Evolutionary conservation across 1,140 invertebrate species (phyloP), one percentile per base, ranked within the genome.

Genomic region (Drosophila burlai): DNA sequence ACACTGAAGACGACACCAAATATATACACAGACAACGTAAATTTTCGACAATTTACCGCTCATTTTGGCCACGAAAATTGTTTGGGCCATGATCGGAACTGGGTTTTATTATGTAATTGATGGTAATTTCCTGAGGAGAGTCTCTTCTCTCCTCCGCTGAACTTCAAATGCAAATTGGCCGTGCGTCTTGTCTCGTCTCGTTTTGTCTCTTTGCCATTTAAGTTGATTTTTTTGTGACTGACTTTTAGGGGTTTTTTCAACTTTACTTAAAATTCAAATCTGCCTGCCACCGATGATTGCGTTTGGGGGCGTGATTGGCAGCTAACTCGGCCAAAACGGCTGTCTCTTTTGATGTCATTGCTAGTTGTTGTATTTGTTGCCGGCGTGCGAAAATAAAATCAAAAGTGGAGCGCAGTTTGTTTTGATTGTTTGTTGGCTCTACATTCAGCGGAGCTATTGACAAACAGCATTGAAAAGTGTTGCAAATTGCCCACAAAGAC

Each of bases 321-420:
- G 62, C 63, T 73, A 80, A 65, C 63, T 77, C 54, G 73, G 63
- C 73, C 61, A 67, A 54, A 66, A 71, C 83, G 66, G 72, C 66
- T 67, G 31, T 67, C 45, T 76, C 75, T 82, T 72, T 87, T 80
- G 80, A 87, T 83, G 81, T 76, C 68, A 66, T 59, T 72, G 26
- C 50, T 49, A 46, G 21, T 76, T 26, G 4, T 26, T 62, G 61
- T 57, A 45, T 57, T 61, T 78, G 67, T 43, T 40, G 50, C 21
- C 73, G 68, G 80, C 80, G 84, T 86, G 83, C 76, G 80, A 81
- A 84, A 77, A 84, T 59, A 63, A 47, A 59, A 78, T 74, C 45
- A 79, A 76, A 86, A 89, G 83, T 86, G 81, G 84, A 89, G 80
- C 83, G 77, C 76, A 69, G 47, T 83, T 86, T 83, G 80, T 78